Conservation (phyloP, 1,140 invertebrate species). For the Trichoplusia ni region DNA sequence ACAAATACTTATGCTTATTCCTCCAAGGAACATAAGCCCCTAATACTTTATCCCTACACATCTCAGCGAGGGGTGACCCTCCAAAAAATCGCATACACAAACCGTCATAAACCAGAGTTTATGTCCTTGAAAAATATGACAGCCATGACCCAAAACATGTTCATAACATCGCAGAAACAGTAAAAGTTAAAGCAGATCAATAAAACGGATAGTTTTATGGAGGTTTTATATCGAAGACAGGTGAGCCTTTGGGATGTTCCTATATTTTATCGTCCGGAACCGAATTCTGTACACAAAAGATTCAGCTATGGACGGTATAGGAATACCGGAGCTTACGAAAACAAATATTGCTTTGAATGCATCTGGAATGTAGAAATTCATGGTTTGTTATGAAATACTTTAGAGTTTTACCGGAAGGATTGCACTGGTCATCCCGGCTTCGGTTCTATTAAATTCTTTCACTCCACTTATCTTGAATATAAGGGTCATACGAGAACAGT, state of each 20-base stretch:
- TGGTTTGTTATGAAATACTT: neutral
- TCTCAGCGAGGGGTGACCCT: slow-evolving; percentile 14
- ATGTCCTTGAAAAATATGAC: slow-evolving; percentile 10
- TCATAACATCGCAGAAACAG: slow-evolving; percentile 48
- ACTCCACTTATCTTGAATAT: neutral
- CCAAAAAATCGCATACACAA: slow-evolving; percentile 2
- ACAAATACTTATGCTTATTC: slow-evolving; percentile 7
- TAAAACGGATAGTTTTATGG: slow-evolving; percentile 67
- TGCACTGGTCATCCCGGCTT: neutral
- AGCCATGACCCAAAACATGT: slow-evolving; percentile 41
- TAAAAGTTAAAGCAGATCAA: slow-evolving; percentile 59
- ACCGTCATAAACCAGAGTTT: neutral
- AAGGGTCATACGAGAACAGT: too few species aligned
- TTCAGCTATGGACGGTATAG: neutral
- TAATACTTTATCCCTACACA: neutral
- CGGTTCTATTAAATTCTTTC: neutral
- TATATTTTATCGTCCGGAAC: slow-evolving; percentile 26
- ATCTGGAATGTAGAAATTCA: neutral
- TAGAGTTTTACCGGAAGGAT: neutral
- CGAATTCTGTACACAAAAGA: slow-evolving; percentile 20
- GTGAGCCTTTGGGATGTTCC: slow-evolving; percentile 41
- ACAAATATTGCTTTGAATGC: slow-evolving; percentile 23
- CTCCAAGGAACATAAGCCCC: slow-evolving; percentile 1
- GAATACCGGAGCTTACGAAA: slow-evolving; percentile 3
- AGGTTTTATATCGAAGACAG: slow-evolving; percentile 60